Percentiles rank a stretch among this genome's conserved stretches.
Evolutionary conservation across 1,140 invertebrate species (phyloP).

Genomic region (Eupristina koningsbergeri): DNA sequence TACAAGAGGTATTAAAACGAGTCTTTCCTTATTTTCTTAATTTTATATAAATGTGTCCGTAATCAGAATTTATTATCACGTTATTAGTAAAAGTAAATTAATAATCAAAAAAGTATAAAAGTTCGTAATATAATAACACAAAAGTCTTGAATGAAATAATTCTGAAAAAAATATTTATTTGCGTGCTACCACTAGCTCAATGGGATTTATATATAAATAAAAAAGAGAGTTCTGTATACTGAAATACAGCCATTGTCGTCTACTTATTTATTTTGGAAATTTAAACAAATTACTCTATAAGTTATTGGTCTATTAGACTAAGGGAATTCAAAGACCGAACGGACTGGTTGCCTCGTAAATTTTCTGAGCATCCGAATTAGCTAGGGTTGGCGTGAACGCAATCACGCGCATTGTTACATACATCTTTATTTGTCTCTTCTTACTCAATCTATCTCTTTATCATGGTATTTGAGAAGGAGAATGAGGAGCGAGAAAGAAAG

Average conservation of each 20-base stretch:
- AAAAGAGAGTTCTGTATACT: too few species aligned
- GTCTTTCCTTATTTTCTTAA: too few species aligned
- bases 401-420: neutral
- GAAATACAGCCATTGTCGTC: constrained; percentile 52
- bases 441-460: neutral
- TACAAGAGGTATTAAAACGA: too few species aligned
- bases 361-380: constrained; percentile 64
- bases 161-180: neutral
- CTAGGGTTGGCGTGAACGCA: neutral
- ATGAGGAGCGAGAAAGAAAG: neutral
- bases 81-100: too few species aligned
- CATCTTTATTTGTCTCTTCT: neutral
- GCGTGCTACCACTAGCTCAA: neutral
- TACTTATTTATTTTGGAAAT: constrained; percentile 70
- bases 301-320: constrained; percentile 69
- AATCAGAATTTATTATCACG: too few species aligned
- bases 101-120: too few species aligned
- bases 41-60: too few species aligned
- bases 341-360: constrained; percentile 70
- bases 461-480: neutral
- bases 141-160: constrained; percentile 1
- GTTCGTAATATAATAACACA: too few species aligned
- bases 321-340: constrained; percentile 54
- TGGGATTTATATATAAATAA: too few species aligned
- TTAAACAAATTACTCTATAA: constrained; percentile 71